These are phyloP conservation scores for Turritopsis rubra DNA, from an alignment of 30 jellyfish, hydroid and myxozoan genomes.

Conservation along the genomic window DNA sequence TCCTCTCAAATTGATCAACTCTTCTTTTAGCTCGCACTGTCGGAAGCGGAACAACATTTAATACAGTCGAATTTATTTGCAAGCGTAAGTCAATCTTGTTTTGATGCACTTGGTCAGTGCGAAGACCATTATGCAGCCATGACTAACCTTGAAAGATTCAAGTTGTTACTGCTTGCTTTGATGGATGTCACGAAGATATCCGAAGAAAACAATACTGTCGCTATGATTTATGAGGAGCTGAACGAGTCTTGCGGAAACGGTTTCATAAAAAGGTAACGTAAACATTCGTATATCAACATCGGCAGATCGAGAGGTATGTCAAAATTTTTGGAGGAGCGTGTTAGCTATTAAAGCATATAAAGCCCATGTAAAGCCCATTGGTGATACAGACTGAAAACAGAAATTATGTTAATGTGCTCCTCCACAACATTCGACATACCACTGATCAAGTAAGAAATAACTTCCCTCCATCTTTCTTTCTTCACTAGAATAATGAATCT, in stretches of 20 bases:
- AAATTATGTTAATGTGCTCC: too few species aligned
- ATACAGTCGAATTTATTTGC: neutral
- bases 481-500: neutral
- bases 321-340: too few species aligned
- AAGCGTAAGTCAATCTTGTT: neutral
- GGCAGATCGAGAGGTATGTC: too few species aligned
- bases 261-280: constrained; percentile 9
- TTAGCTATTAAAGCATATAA: too few species aligned
- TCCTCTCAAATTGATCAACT: neutral
- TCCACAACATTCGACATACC: too few species aligned
- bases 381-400: too few species aligned
- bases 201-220: neutral
- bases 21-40: neutral
- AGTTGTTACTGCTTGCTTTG: neutral
- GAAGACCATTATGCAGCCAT: constrained; percentile 22
- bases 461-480: neutral
- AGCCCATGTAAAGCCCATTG: too few species aligned
- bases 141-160: neutral
- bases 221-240: neutral
- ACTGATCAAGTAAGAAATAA: neutral
- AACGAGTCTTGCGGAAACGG: neutral
- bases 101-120: neutral
- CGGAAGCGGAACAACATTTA: neutral
- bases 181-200: neutral
- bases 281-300: neutral